These are phyloP conservation scores for Phoxinus dragarum DNA, from an alignment of 2,797 vertebrate genomes.

Conservation along the genomic window DNA sequence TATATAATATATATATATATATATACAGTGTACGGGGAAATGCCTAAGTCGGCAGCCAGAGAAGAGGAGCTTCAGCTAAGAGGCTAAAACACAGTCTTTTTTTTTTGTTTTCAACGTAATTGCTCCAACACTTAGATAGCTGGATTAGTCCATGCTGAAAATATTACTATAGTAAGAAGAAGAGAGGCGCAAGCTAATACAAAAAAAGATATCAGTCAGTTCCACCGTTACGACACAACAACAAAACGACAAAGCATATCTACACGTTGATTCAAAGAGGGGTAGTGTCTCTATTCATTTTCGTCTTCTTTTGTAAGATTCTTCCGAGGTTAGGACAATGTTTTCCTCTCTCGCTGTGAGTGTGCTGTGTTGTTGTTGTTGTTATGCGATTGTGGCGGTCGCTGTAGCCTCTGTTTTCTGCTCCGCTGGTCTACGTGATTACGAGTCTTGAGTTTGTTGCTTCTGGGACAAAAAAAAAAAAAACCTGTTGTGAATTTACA, in stretches of 20 bases:
- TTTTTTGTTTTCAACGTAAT: constrained; percentile 45
- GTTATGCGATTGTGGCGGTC: constrained; percentile 52
- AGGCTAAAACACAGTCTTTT: constrained; percentile 55
- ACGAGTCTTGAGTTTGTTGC: constrained; percentile 49
- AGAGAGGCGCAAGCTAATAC: constrained; percentile 73
- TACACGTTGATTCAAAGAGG: constrained; percentile 71
- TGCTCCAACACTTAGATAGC: constrained; percentile 44
- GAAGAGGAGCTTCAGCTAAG: constrained; percentile 53
- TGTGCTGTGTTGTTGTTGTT: constrained; percentile 59
- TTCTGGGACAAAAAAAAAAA: constrained; percentile 48
- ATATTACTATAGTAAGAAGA: constrained; percentile 77
- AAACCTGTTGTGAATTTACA: constrained; percentile 36
- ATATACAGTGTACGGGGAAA: constrained; percentile 41
- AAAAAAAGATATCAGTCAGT: constrained; percentile 75
- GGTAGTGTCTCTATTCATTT: constrained; percentile 65
- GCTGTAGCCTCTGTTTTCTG: constrained; percentile 49
- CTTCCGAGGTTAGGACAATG: constrained; percentile 51
- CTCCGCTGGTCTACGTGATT: constrained; percentile 42
- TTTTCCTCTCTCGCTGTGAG: constrained; percentile 43
- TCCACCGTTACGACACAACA: constrained; percentile 79
- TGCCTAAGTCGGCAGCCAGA: constrained; percentile 55
- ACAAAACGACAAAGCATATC: constrained; percentile 75
- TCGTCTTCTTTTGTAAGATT: constrained; percentile 64
- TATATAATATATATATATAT: constrained; percentile 9
- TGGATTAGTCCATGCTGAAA: constrained; percentile 74